Base-by-base conservation (phyloP, 2,113 vertebrate genomes). In the Leptobrachium leishanense region DNA sequence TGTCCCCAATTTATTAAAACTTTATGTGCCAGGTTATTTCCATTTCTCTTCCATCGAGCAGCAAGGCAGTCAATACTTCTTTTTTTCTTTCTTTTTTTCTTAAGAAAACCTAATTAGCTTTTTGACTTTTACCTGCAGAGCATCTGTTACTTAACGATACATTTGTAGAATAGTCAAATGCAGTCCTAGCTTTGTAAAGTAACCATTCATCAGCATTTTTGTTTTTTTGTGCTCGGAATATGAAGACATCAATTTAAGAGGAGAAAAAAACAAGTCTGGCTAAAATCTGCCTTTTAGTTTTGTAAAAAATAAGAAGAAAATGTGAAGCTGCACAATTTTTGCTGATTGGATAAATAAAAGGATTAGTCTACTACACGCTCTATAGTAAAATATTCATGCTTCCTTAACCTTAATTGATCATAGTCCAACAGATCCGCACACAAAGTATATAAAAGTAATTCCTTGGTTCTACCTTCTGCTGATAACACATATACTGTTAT, bases 271-370 rank as follows among this genome's bases (percentile, higher is more conserved):
- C 13, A 59, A 59, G 55, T 8, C 55, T 59, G 10, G 1, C 3
- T 59, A 59, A 15, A 59, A 15, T 15, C 3, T 15, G 13, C 55
- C 13, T 59, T 11, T 13, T 12, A 8, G 13, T 59, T 59, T 59
- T 59, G 55, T 59, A 15, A 12, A 59, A 59, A 15, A 8, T 59
- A 59, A 59, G 20, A 31, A 31, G 20, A 50, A 59, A 68, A 68
- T 43, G 31, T 72, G n/a, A 12, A 68, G 46, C 50, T 40, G 70
- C 31, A 72, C 5, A 41, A 72, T 54, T 72, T 54, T 55, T 46
- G 72, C 57, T 65, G 72, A 74, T 74, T 74, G 57, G 50, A 20
- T 43, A 46, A 72, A 42, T 31, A 41, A 15, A 55, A 39, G 20
- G 42, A n/a, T 5, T 55, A 7, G 50, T 72, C 50, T 72, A 44